Evolutionary conservation across 2,888 invertebrate species (phyloP), one percentile per base, ranked within the genome.

Genomic region (Eupithecia subumbrata): DNA sequence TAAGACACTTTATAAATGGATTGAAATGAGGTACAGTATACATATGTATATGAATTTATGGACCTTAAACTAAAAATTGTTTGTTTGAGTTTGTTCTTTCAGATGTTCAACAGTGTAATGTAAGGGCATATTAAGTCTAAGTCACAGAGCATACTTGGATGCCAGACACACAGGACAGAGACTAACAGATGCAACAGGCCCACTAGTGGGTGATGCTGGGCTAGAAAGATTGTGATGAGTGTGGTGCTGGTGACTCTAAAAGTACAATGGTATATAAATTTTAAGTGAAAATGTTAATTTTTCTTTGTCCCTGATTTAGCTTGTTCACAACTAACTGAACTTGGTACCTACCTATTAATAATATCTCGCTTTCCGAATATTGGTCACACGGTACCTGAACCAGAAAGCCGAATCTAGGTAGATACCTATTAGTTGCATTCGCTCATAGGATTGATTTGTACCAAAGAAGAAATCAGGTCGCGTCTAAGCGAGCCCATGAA

Each of bases 381-480:
- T 52, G 18, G 5, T 52, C n/a, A n/a, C n/a, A n/a, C 8, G n/a
- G 18, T 3, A 40, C 40, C 22, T 22, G 12, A n/a, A 56, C 22
- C 11, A 9, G n/a, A n/a, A n/a, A 52, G 22, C n/a, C n/a, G 11
- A 56, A 60, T 60, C 25, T 25, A 60, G 12, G 56, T 11, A 56
- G 1, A 22, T 25, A 25, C 60, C 22, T 25, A 14, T n/a, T 60
- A 60, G 22, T 22, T 22, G 56, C 56, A 56, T 60, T 60, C 12
- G 14, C 25, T 60, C 60, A 12, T 9, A 52, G 14, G 60, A 60
- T 60, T 60, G 60, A 60, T 60, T 60, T 60, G 60, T 25, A 25
- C 60, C 60, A 25, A 60, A 60, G 25, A 60, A 60, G 60, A 60
- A 60, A 60, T 60, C 60, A 82, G 86, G 85, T 85, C 85, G 81